Evolutionary conservation across 2,888 invertebrate species (phyloP), one percentile per base, ranked within the genome.

Genomic region (Acronicta aceris): DNA sequence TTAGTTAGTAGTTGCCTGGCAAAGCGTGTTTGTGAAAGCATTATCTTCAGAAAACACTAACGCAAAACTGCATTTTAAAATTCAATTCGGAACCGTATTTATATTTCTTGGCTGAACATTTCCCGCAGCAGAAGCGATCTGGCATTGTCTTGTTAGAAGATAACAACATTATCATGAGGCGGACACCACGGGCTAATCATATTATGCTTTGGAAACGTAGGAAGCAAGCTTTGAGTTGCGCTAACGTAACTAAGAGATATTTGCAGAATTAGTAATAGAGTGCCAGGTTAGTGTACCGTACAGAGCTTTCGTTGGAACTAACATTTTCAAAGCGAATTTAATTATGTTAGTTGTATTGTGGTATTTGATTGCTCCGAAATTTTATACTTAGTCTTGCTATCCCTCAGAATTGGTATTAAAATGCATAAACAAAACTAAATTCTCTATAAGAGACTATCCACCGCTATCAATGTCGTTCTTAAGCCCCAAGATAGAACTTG

Each of bases 401-500:
- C 12, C 33, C 33, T 33, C 12, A 12, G 12, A 12, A 33, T 12
- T 33, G 0, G 10, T 33, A 12, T 33, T 4, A 2, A n/a, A 38
- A n/a, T n/a, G n/a, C 38, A n/a, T 38, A n/a, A 8, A 13, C n/a
- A n/a, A 5, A 2, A 13, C n/a, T 38, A n/a, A 38, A 38, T 1
- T 1, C 6, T 5, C 5, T n/a, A 2, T n/a, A 38, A 25, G 2
- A 21, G 4, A 4, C 21, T 21, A 21, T 21, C 13, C 10, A n/a
- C 21, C n/a, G 25, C 25, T 49, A 25, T 40, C 40, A n/a, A n/a
- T 25, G 17, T 25, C 38, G 36, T 9, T 7, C 41, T 8, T 10
- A 15, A 63, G 42, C 45, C 25, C 36, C 27, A 10, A 47, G 17
- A 45, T 49, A 21, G 13, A 51, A 55, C 40, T 36, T 30, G 59